Conservation (phyloP, 2,888 invertebrate genomes). For the Venusia cambrica region DNA sequence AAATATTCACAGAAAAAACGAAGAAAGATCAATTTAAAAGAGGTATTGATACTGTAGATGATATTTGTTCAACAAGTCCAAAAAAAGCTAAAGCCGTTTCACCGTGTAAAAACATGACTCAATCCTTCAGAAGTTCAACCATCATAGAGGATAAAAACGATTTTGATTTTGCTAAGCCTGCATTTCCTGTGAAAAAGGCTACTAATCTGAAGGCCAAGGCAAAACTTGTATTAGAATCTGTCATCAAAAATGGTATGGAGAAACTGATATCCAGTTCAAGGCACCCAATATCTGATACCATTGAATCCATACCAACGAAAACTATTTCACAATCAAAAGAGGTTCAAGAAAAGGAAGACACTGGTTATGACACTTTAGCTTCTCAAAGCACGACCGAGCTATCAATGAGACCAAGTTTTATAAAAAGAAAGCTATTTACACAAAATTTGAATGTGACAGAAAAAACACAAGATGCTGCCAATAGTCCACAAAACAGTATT, state of each 20-base stretch:
- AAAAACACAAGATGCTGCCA: slow-evolving; percentile 38
- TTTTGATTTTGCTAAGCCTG: slow-evolving; percentile 56
- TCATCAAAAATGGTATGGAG: slow-evolving; percentile 34
- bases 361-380: slow-evolving; percentile 14
- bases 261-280: slow-evolving; percentile 44
- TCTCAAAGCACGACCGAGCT: slow-evolving; percentile 39
- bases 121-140: slow-evolving; percentile 12
- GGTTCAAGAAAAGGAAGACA: slow-evolving; percentile 20
- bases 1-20: slow-evolving; percentile 45
- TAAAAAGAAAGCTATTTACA: slow-evolving; percentile 67
- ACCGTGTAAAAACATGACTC: slow-evolving; percentile 29
- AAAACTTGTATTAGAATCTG: slow-evolving; percentile 43
- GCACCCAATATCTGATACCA: slow-evolving; percentile 30
- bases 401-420: slow-evolving; percentile 65
- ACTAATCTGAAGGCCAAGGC: slow-evolving; percentile 36
- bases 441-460: slow-evolving; percentile 64
- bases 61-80: slow-evolving; percentile 29
- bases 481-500: slow-evolving; percentile 52
- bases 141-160: slow-evolving; percentile 32
- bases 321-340: slow-evolving; percentile 24
- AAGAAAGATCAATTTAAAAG: slow-evolving; percentile 33
- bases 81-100: slow-evolving; percentile 43
- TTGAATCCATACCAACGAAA: slow-evolving; percentile 14
- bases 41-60: slow-evolving; percentile 34
- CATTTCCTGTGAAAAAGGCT: slow-evolving; percentile 44